A percentile compares a stretch with the other conserved stretches of the same genome.
Evolutionary conservation across 2,797 vertebrate genomes (phyloP).

Genomic region (Acipenser transmontanus): DNA sequence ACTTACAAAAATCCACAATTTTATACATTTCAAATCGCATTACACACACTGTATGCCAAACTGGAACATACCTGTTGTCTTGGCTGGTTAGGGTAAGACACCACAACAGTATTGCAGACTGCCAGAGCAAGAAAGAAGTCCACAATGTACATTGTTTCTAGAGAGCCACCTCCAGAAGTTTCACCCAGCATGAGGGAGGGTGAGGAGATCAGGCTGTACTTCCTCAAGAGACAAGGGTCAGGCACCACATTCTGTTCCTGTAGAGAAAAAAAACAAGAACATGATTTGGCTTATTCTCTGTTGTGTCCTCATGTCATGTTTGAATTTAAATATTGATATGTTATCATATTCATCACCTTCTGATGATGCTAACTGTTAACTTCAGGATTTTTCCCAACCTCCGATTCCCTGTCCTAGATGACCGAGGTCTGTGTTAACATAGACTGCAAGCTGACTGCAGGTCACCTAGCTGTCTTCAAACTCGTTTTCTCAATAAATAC

Average conservation of each 20-base stretch:
- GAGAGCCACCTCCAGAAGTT: slow-evolving; percentile 16
- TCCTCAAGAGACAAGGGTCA: slow-evolving; percentile 69
- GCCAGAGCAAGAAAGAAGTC: slow-evolving; percentile 91
- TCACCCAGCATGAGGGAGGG: slow-evolving; percentile 28
- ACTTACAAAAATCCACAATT: neutral
- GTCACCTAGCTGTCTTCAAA: too few species aligned
- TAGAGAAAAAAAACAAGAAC: slow-evolving; percentile 16
- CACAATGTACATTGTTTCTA: slow-evolving; percentile 66
- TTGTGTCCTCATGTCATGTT: too few species aligned
- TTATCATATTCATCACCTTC: too few species aligned
- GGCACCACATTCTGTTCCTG: slow-evolving; percentile 85
- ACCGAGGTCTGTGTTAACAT: too few species aligned
- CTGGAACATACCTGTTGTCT: slow-evolving; percentile 58
- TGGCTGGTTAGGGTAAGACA: slow-evolving; percentile 71
- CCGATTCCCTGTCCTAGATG: too few species aligned
- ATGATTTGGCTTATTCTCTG: too few species aligned
- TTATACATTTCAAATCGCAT: slow-evolving; percentile 15
- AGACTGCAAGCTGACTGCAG: too few species aligned
- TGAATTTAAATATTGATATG: too few species aligned
- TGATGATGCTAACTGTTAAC: too few species aligned
- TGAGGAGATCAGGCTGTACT: slow-evolving; percentile 60
- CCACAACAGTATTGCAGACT: slow-evolving; percentile 92
- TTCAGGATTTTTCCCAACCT: too few species aligned
- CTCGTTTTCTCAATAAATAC: too few species aligned
- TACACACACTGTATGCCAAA: slow-evolving; percentile 11